Evolutionary conservation across 1,140 invertebrate genomes (phyloP).

Genomic region (Phymorhynchus buccinoides): DNA sequence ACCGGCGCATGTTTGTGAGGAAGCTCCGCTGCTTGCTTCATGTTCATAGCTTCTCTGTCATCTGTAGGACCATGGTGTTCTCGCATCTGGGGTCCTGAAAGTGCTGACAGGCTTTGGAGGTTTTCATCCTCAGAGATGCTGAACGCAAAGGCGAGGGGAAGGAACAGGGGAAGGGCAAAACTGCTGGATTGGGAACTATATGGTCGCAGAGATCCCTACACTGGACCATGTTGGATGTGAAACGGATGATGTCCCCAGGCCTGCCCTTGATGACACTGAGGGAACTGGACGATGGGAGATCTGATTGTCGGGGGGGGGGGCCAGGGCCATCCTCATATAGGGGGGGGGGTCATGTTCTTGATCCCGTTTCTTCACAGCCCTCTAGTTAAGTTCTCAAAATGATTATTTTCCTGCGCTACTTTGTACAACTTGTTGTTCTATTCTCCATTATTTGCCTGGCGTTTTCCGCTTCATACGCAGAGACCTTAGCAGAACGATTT

Average conservation of each 20-base stretch:
- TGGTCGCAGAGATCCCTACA: no score
- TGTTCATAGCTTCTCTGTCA: no score
- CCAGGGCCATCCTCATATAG: no score
- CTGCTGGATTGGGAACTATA: conserved; percentile 20
- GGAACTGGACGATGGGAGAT: no score
- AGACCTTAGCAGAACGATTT: conserved; percentile 59
- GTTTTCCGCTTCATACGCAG: conserved; percentile 57
- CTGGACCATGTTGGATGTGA: neutral
- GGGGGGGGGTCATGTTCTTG: neutral
- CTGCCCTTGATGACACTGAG: neutral
- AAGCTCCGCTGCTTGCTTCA: neutral
- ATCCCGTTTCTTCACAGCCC: conserved; percentile 37
- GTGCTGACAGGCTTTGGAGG: no score
- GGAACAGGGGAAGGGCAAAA: no score
- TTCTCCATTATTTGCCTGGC: conserved; percentile 49
- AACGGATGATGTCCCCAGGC: neutral
- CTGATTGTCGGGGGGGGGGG: no score
- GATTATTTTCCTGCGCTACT: conserved; percentile 55
- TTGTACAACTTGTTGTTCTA: conserved; percentile 49
- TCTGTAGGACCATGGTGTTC: no score
- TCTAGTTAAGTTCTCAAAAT: conserved; percentile 52
- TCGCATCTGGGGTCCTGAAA: no score
- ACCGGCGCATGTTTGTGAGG: neutral
- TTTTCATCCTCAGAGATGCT: conserved; percentile 15
- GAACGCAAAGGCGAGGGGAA: neutral